Evolutionary conservation across 2,113 vertebrate genomes (phyloP).

Genomic region (Puffinus mauretanicus): DNA sequence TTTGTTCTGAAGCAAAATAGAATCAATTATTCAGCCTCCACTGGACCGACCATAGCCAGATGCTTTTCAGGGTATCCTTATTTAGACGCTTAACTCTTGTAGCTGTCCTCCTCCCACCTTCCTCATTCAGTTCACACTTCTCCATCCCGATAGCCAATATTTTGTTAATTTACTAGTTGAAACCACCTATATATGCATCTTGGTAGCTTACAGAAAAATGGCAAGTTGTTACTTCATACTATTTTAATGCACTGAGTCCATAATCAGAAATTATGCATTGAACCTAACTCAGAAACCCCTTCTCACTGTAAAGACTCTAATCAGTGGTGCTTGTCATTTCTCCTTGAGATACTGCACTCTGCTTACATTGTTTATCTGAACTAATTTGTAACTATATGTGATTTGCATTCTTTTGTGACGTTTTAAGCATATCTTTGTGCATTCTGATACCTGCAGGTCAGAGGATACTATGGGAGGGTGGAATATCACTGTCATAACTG

Average conservation of each 20-base stretch:
- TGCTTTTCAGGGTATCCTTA: neutral
- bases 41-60: neutral
- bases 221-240: neutral
- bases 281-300: neutral
- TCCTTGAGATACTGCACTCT: neutral
- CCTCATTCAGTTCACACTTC: neutral
- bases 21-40: neutral
- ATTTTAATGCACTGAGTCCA: neutral
- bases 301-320: neutral
- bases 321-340: neutral
- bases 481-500: neutral
- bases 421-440: neutral
- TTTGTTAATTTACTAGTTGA: neutral
- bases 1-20: neutral
- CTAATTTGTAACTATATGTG: neutral
- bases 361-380: slow-evolving; percentile 13
- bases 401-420: slow-evolving; percentile 16
- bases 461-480: neutral
- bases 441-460: slow-evolving; percentile 15
- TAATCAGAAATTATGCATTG: neutral
- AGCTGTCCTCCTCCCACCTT: neutral
- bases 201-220: neutral
- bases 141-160: neutral
- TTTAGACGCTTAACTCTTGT: neutral
- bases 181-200: neutral